phyloP scores from a whole-genome alignment of 2,888 invertebrate genomes.

The Rotaria magnacalcarata region DNA sequence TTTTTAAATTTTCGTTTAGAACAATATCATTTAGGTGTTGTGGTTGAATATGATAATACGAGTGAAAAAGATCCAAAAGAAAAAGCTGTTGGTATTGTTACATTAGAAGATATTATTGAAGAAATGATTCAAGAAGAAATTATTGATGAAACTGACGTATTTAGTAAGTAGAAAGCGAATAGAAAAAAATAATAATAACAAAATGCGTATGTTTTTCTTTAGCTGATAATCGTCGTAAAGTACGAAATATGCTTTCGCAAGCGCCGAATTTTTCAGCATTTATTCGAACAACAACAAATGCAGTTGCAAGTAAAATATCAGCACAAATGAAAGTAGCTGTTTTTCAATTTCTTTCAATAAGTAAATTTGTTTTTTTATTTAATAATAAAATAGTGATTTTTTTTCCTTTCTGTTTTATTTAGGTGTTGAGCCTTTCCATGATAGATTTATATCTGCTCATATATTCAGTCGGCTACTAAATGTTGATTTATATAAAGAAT shows the following conservation, averaged over 20 bases:
- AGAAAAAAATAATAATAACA: neutral
- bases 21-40: constrained; percentile 32
- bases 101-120: constrained; percentile 93
- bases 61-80: constrained; percentile 42
- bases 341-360: constrained; percentile 42
- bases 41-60: constrained; percentile 21
- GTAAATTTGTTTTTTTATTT: neutral
- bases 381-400: no score
- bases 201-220: neutral
- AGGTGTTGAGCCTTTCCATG: neutral
- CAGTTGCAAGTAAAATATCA: constrained; percentile 33
- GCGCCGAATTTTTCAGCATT: constrained; percentile 15
- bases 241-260: constrained; percentile 23
- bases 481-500: constrained; percentile 35
- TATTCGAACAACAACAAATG: neutral
- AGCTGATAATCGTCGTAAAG: constrained; percentile 37
- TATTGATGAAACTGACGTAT: constrained; percentile 70
- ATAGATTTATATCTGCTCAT: neutral
- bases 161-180: neutral
- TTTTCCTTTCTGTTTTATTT: neutral
- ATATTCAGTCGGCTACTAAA: constrained; percentile 27
- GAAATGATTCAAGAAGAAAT: constrained; percentile 96
- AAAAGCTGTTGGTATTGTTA: constrained; percentile 75
- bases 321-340: constrained; percentile 44
- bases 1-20: neutral